These are phyloP conservation scores for Ligdia adustata DNA, from an alignment of 2,888 invertebrate genomes.

Conservation along the genomic window DNA sequence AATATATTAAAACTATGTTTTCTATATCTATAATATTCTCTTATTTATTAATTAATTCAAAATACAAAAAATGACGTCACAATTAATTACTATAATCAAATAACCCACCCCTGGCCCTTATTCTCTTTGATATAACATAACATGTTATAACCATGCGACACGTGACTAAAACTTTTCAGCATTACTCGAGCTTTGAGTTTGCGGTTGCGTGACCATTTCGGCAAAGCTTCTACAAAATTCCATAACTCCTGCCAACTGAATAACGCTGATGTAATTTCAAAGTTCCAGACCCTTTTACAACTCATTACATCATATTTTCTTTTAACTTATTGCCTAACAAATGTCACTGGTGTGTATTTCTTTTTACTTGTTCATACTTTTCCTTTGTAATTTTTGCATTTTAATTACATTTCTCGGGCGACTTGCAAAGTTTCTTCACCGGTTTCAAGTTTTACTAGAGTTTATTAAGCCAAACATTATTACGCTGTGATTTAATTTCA, in stretches of 20 bases:
- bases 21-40: too few relatives aligned
- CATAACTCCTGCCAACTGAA: slow-evolving; percentile 44
- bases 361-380: too few relatives aligned
- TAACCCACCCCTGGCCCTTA: too few relatives aligned
- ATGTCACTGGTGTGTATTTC: neutral
- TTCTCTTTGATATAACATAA: too few relatives aligned
- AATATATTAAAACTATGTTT: too few relatives aligned
- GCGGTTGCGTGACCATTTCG: slow-evolving; percentile 34
- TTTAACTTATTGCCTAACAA: slow-evolving; percentile 11
- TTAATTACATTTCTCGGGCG: neutral
- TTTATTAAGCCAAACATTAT: neutral
- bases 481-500: neutral
- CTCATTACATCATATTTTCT: slow-evolving; percentile 3
- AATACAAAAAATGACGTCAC: too few relatives aligned
- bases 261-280: slow-evolving; percentile 6
- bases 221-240: slow-evolving; percentile 56
- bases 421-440: neutral
- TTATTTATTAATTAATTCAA: too few relatives aligned
- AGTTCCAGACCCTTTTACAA: too few relatives aligned
- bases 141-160: too few relatives aligned
- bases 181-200: slow-evolving; percentile 36
- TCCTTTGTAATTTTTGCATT: too few relatives aligned
- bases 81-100: too few relatives aligned
- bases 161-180: slow-evolving; percentile 51
- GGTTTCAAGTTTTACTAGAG: neutral